Base-by-base conservation (phyloP, 2,888 invertebrate species). In the Ichneumon xanthorius region DNA sequence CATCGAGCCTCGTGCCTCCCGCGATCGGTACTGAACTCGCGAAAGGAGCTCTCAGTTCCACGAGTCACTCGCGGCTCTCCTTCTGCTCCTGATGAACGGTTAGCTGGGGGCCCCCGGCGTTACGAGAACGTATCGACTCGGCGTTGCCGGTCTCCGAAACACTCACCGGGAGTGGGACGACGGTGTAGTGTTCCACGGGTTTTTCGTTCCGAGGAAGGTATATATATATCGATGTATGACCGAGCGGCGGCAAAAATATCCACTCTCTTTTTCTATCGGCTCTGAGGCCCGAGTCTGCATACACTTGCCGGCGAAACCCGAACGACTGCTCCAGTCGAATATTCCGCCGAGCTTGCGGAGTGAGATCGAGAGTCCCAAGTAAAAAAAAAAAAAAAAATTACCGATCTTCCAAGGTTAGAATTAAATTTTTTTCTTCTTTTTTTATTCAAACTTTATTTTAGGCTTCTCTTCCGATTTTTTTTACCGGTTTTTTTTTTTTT, bases 361-460 rank as follows among this genome's bases (percentile, higher is more conserved):
- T 88, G 89, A 91, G 91, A 91, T 90, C 90, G 91, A 90, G 89
- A 90, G 90, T 90, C 87, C 30, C 14, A 75, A 63, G 26, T 5
- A 2, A 30, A 75, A n/a, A 6, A 19, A 16, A 6, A 19, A 16
- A 16, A 1, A 58, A 11, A 14, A 14, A 11, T 26, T 22, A 2
- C 2, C 30, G n/a, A 63, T 16, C 5, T 37, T 53, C 37, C 22
- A 5, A 45, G 11, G n/a, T 67, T 22, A 22, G 1, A 26, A 30
- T 1, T 6, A 22, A 26, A 33, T 14, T 58, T 40, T 19, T 14
- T 58, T 40, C 7, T 37, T 1, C 26, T 26, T 26, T 37, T 9
- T 14, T 11, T 37, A 30, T 30, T 30, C 30, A 30, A 5, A 16
- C 33, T 7, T 67, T 67, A 37, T 50, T 50, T 78, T 48, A 7